Percentiles rank a stretch among this genome's conserved stretches.
phyloP scores from a whole-genome alignment of 1,140 invertebrate genomes.

The Branchinecta lynchi region DNA sequence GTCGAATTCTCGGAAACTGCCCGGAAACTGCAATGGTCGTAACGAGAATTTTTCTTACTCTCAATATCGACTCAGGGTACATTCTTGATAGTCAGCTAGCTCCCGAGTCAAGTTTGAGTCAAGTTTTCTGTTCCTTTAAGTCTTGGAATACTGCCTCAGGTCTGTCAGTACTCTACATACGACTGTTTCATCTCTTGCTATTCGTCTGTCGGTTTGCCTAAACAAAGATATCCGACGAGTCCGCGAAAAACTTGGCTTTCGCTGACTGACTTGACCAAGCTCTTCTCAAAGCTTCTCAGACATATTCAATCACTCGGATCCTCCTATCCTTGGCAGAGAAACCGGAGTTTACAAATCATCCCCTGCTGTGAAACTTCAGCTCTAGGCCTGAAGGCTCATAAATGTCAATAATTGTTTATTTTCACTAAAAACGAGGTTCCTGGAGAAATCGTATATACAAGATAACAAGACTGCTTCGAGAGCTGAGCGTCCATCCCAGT shows the following conservation, averaged over 20 bases:
- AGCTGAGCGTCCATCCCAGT: not conserved
- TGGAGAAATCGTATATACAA: not conserved
- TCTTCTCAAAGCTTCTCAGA: not conserved
- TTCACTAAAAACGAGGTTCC: not conserved
- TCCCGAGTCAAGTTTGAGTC: too few species aligned
- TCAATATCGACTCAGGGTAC: too few species aligned
- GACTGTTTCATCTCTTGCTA: not conserved
- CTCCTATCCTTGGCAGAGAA: too few species aligned
- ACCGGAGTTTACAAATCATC: not conserved
- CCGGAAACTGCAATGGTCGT: too few species aligned
- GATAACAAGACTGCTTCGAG: not conserved
- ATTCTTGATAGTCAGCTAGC: too few species aligned
- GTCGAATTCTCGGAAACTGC: too few species aligned
- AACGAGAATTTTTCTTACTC: too few species aligned
- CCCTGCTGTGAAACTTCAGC: not conserved
- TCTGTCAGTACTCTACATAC: too few species aligned
- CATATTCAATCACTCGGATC: not conserved
- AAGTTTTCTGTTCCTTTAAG: too few species aligned
- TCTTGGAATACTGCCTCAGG: too few species aligned
- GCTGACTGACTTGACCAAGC: not conserved
- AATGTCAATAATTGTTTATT: constrained; percentile 10
- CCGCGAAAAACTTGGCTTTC: not conserved
- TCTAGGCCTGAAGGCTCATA: not conserved
- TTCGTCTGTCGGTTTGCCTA: not conserved
- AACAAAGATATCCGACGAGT: not conserved